Evolutionary conservation across 2,888 invertebrate species (phyloP).

Genomic region (Microplitis manilae): DNA sequence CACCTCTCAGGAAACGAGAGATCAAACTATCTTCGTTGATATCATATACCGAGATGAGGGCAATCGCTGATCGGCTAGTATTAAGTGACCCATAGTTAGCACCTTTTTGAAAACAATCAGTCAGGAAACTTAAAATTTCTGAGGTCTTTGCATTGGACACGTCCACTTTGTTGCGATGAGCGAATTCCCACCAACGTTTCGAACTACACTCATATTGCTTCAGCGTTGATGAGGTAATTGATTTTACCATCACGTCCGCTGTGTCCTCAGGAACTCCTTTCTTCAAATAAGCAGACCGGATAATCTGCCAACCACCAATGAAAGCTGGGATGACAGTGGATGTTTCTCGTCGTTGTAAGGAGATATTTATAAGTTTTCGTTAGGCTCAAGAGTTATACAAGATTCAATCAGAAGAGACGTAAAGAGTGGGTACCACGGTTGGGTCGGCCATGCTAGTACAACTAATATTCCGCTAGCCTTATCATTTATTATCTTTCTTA

Average conservation of each 20-base stretch:
- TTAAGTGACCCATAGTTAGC: constrained; percentile 36
- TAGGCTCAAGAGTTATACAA: constrained; percentile 38
- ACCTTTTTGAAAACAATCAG: constrained; percentile 31
- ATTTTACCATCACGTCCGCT: constrained; percentile 33
- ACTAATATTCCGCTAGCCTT: constrained; percentile 44
- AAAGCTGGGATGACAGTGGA: constrained; percentile 48
- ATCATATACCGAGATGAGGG: constrained; percentile 40
- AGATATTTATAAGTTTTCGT: constrained; percentile 41
- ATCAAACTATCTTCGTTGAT: constrained; percentile 42
- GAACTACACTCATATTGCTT: constrained; percentile 41
- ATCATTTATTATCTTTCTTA: constrained; percentile 49
- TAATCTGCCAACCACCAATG: constrained; percentile 48
- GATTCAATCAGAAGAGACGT: constrained; percentile 36
- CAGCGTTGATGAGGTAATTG: constrained; percentile 37
- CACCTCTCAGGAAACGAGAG: constrained; percentile 41
- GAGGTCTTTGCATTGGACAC: constrained; percentile 30
- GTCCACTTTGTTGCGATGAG: constrained; percentile 38
- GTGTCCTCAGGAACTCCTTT: constrained; percentile 32
- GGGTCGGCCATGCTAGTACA: constrained; percentile 42
- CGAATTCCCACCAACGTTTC: constrained; percentile 41
- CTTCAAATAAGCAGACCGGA: constrained; percentile 38
- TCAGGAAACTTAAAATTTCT: constrained; percentile 42
- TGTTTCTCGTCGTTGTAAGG: constrained; percentile 44
- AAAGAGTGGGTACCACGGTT: constrained; percentile 48
- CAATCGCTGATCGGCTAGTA: constrained; percentile 39